These are phyloP conservation scores for Scolopax bukidnonensis DNA, from an alignment of 2,797 vertebrate species.

Conservation along the genomic window DNA sequence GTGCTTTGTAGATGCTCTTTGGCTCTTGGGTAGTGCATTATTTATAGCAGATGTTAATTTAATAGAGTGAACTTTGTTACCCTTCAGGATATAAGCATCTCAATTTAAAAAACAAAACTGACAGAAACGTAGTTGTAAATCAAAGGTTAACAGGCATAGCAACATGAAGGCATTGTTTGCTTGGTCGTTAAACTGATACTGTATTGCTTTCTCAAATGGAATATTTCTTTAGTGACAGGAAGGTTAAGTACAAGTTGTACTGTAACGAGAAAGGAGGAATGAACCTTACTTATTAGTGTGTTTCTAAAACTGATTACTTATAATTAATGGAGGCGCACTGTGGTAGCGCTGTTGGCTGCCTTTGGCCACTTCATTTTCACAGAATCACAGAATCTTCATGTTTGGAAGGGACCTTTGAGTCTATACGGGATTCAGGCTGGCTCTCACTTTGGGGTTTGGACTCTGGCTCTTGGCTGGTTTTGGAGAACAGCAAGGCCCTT, in stretches of 20 bases:
- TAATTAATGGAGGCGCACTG: not conserved
- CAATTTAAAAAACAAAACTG: constrained; percentile 30
- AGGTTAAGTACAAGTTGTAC: constrained; percentile 21
- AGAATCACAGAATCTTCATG: too few species aligned
- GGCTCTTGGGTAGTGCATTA: not conserved
- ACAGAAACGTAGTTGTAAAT: not conserved
- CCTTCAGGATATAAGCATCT: constrained; percentile 18
- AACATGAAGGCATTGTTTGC: constrained; percentile 23
- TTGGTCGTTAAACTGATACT: not conserved
- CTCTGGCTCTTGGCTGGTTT: not conserved
- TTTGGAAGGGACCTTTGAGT: too few species aligned
- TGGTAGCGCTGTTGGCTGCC: not conserved
- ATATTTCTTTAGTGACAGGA: constrained; percentile 23
- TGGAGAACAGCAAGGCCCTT: not conserved
- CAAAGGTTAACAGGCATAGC: constrained; percentile 38
- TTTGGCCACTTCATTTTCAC: not conserved
- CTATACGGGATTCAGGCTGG: accelerated
- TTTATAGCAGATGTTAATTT: constrained; percentile 52
- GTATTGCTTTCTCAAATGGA: constrained; percentile 11
- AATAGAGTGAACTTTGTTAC: constrained; percentile 8
- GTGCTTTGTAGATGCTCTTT: not conserved
- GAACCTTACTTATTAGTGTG: not conserved
- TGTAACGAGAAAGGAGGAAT: constrained; percentile 4
- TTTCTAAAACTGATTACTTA: constrained; percentile 1
- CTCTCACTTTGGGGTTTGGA: not conserved